Evolutionary conservation across 2,797 vertebrate genomes (phyloP).

Genomic region (Notolepis coatsorum): DNA sequence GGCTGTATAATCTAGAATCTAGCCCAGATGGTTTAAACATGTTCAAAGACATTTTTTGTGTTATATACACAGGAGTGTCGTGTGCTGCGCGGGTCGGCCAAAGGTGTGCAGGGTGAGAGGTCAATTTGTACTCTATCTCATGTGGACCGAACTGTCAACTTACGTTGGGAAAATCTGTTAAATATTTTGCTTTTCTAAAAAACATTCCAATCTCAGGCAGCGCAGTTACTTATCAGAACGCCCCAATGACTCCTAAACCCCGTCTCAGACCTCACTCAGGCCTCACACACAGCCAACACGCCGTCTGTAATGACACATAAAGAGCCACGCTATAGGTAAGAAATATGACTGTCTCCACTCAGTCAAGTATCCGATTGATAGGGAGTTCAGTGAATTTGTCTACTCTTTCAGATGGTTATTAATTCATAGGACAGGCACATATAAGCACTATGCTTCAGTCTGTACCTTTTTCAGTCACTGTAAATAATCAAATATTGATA

Average conservation of each 20-base stretch:
- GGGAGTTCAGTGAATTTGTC: too few relatives aligned
- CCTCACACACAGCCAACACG: conserved; percentile 1
- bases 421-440: too few relatives aligned
- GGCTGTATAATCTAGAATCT: not conserved
- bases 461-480: too few relatives aligned
- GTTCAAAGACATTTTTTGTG: not conserved
- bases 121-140: not conserved
- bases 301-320: too few relatives aligned
- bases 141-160: not conserved
- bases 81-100: not conserved
- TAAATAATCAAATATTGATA: too few relatives aligned
- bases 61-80: not conserved
- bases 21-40: not conserved
- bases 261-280: not conserved
- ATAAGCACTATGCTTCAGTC: too few relatives aligned
- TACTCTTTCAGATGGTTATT: too few relatives aligned
- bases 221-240: not conserved
- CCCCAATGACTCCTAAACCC: not conserved
- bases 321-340: too few relatives aligned
- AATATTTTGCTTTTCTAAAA: conserved; percentile 30
- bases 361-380: too few relatives aligned
- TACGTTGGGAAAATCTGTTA: not conserved
- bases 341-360: too few relatives aligned
- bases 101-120: conserved; percentile 3
- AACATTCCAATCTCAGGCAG: conserved; percentile 2